Conservation (phyloP, 2,888 invertebrate genomes). For the Spicauda simplicius region DNA sequence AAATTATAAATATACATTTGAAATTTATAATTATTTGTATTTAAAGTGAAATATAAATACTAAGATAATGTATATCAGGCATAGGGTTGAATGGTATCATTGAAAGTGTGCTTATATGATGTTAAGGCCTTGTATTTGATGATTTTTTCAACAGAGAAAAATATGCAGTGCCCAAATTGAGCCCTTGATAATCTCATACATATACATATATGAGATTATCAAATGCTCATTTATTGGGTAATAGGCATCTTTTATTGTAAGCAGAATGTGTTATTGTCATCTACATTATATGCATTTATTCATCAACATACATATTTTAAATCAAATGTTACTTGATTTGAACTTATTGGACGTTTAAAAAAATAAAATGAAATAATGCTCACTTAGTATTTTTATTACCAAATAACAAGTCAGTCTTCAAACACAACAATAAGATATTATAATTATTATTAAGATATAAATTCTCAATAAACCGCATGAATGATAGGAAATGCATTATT, state of each 20-base stretch:
- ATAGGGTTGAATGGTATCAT: not conserved
- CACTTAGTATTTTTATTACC: slow-evolving; percentile 8
- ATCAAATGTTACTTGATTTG: slow-evolving; percentile 13
- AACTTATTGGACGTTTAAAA: slow-evolving; percentile 14
- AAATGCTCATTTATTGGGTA: not conserved
- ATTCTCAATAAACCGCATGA: no score
- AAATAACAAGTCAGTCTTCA: slow-evolving; percentile 33
- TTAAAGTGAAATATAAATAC: not conserved
- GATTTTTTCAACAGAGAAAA: no score
- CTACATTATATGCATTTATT: slow-evolving; percentile 5
- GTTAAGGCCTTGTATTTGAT: no score
- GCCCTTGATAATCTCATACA: no score
- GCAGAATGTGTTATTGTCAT: not conserved
- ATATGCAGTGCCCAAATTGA: no score
- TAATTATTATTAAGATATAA: not conserved
- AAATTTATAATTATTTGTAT: not conserved
- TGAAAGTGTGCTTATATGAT: no score
- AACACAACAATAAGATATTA: not conserved
- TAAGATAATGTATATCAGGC: not conserved
- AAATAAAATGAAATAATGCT: slow-evolving; percentile 6
- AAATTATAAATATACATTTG: no score
- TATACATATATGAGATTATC: no score
- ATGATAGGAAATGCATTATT: not conserved
- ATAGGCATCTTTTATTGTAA: not conserved
- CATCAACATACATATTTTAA: slow-evolving; percentile 8